A percentile compares a stretch with the other conserved stretches of the same genome.
These are phyloP conservation scores for Protonibea diacanthus DNA, from an alignment of 2,797 vertebrate genomes.

Conservation along the genomic window DNA sequence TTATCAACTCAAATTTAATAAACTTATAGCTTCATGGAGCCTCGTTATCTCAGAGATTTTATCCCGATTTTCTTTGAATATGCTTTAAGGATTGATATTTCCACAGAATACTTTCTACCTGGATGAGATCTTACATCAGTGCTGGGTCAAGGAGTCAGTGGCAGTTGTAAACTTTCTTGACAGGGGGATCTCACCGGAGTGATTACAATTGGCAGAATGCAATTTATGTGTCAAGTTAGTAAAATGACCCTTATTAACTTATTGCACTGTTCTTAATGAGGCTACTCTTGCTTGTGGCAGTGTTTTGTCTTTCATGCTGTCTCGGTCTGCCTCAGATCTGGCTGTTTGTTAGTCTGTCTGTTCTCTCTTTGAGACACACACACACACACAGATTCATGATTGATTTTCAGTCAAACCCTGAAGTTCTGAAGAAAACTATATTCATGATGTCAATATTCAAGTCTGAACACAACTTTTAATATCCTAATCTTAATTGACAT, in stretches of 20 bases:
- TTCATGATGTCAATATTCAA: neutral
- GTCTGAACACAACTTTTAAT: constrained; percentile 7
- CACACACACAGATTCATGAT: neutral
- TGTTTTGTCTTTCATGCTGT: neutral
- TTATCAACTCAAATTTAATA: constrained; percentile 15
- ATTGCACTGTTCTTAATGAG: neutral
- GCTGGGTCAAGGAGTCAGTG: neutral
- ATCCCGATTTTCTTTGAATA: neutral
- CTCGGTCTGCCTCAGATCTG: neutral
- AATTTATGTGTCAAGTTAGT: neutral
- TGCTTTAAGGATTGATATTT: neutral
- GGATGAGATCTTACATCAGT: too few relatives aligned
- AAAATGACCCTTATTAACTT: neutral
- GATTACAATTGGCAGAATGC: neutral
- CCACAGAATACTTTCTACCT: too few relatives aligned
- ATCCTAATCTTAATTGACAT: neutral
- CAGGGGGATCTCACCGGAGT: neutral
- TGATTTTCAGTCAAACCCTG: constrained; percentile 25
- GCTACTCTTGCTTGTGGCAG: neutral
- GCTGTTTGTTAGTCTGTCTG: constrained; percentile 1
- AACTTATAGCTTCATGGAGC: neutral
- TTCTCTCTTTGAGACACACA: neutral
- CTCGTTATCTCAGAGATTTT: neutral
- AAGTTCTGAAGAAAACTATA: neutral
- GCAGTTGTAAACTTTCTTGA: neutral